These are phyloP conservation scores for Lymantria monacha DNA, from an alignment of 2,888 invertebrate genomes.

Conservation along the genomic window DNA sequence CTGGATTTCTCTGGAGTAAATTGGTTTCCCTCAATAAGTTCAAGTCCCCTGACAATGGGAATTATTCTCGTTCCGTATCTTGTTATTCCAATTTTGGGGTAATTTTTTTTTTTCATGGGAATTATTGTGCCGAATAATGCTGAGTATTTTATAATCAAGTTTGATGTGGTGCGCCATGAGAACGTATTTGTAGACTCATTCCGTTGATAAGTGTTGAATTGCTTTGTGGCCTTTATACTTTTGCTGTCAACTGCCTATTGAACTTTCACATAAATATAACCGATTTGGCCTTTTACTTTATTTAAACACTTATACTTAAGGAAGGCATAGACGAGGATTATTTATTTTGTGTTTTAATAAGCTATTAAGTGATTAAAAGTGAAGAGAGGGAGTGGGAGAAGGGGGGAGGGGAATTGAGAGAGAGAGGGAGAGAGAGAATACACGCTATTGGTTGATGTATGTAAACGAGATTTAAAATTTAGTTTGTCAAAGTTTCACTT, in stretches of 20 bases:
- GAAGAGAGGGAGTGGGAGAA: too few relatives aligned
- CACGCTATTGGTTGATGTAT: too few relatives aligned
- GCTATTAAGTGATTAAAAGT: too few relatives aligned
- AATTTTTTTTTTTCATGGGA: constrained; percentile 50
- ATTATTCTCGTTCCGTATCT: constrained; percentile 67
- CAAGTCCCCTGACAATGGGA: constrained; percentile 66
- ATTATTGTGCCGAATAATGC: constrained; percentile 39
- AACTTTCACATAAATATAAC: too few relatives aligned
- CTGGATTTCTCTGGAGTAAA: constrained; percentile 53
- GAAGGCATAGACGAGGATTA: too few relatives aligned
- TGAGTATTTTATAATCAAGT: constrained; percentile 45
- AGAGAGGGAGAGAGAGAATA: too few relatives aligned
- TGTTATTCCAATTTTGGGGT: constrained; percentile 66
- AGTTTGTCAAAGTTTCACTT: too few relatives aligned
- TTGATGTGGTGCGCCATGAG: constrained; percentile 26
- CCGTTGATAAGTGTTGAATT: constrained; percentile 11
- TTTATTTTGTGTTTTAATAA: too few relatives aligned
- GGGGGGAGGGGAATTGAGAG: too few relatives aligned
- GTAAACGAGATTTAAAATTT: too few relatives aligned
- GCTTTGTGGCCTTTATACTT: constrained; percentile 2
- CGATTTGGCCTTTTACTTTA: too few relatives aligned
- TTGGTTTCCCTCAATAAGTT: constrained; percentile 68
- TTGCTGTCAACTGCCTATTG: constrained; percentile 1
- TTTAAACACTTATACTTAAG: too few relatives aligned
- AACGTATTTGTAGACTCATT: constrained; percentile 27